Conservation (phyloP, 2,888 invertebrate genomes). For the Stenolophus ochropezus region DNA sequence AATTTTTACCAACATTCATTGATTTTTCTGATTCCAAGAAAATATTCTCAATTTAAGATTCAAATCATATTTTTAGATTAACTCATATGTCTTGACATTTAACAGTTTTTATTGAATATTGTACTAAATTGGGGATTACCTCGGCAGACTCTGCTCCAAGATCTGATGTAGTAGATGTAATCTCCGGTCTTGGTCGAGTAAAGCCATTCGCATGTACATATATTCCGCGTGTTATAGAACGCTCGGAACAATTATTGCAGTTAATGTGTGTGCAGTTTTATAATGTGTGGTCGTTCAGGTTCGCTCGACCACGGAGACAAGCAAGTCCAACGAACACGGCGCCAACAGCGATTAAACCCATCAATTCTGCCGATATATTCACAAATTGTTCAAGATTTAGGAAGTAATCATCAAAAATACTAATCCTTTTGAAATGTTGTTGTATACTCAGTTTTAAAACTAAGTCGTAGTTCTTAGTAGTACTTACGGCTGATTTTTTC, state of each 20-base stretch:
- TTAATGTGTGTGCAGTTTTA: slow-evolving; percentile 61
- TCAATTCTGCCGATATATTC: too few relatives aligned
- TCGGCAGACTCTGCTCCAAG: neutral
- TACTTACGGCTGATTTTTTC: too few relatives aligned
- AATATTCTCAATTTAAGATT: too few relatives aligned
- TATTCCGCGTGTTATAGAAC: slow-evolving; percentile 18
- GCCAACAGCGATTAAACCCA: neutral
- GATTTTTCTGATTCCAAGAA: too few relatives aligned
- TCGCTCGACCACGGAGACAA: slow-evolving; percentile 2
- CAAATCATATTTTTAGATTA: too few relatives aligned
- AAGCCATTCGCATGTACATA: slow-evolving; percentile 28
- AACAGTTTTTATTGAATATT: too few relatives aligned
- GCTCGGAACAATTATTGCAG: slow-evolving; percentile 59
- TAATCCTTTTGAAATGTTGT: too few relatives aligned
- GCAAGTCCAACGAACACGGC: neutral
- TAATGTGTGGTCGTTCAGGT: slow-evolving; percentile 27
- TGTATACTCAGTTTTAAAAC: too few relatives aligned
- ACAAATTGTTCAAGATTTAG: neutral
- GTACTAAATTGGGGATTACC: too few relatives aligned
- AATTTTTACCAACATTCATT: too few relatives aligned
- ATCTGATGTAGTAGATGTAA: neutral
- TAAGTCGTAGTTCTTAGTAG: too few relatives aligned
- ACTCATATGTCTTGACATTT: too few relatives aligned
- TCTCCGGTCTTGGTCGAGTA: neutral
- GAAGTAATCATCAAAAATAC: neutral